A percentile compares a stretch with the other conserved stretches of the same genome.
Conservation (phyloP, 2,113 vertebrate species). For the Stictonetta naevosa region DNA sequence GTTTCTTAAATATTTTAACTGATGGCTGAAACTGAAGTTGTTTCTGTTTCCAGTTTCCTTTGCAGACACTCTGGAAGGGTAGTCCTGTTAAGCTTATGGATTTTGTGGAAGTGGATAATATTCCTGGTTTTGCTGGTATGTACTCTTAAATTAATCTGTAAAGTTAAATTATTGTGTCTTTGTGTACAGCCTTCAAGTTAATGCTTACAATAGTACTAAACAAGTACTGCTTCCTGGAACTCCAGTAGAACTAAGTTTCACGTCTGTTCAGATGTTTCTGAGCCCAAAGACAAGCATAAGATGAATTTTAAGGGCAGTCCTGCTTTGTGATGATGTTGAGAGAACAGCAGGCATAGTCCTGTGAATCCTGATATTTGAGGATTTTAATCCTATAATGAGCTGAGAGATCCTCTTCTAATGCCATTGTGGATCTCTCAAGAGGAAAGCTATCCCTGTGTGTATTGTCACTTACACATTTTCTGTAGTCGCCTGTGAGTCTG, state of each 20-base stretch:
- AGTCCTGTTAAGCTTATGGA: conserved; percentile 86
- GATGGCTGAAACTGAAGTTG: neutral
- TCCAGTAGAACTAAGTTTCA: neutral
- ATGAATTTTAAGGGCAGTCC: neutral
- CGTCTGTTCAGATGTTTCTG: neutral
- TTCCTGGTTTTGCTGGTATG: conserved; percentile 75
- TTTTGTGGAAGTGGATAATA: conserved; percentile 82
- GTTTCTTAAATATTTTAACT: neutral
- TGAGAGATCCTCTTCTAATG: neutral
- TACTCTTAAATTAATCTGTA: neutral
- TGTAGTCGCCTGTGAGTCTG: neutral
- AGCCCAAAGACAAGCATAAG: neutral
- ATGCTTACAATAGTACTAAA: neutral
- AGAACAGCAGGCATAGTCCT: neutral
- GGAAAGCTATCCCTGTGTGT: neutral
- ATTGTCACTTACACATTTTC: neutral
- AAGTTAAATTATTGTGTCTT: neutral
- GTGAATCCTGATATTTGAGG: neutral
- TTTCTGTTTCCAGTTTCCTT: conserved; percentile 80
- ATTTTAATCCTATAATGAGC: neutral
- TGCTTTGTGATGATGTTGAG: neutral
- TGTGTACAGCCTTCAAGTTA: neutral
- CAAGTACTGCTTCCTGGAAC: neutral
- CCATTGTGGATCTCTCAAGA: accelerated
- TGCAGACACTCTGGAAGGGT: conserved; percentile 89